Conservation (phyloP, 1,140 invertebrate genomes). For the Tetragonula clypearis region DNA sequence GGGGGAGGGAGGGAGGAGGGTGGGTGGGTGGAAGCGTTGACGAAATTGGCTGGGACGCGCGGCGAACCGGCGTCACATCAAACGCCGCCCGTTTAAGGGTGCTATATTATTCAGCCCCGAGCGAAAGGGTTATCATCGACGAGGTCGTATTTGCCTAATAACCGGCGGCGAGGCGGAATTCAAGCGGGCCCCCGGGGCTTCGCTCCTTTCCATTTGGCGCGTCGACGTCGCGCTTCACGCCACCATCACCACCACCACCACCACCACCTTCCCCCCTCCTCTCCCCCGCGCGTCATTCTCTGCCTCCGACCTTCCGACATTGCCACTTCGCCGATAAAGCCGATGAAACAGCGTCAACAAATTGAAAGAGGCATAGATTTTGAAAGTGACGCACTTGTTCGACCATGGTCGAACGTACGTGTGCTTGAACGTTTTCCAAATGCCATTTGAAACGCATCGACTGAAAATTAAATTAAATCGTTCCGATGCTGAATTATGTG, state of each 20-base stretch:
- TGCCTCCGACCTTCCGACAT: neutral
- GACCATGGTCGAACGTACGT: too few species aligned
- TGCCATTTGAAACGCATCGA: too few species aligned
- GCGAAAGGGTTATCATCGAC: conserved; percentile 74
- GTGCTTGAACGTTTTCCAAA: too few species aligned
- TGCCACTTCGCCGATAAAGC: neutral
- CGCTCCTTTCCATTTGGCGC: conserved; percentile 49
- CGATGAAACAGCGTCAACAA: neutral
- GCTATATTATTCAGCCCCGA: conserved; percentile 71
- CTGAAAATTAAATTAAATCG: too few species aligned
- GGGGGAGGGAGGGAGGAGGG: neutral
- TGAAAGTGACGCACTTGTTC: too few species aligned
- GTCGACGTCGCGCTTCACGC: conserved; percentile 26
- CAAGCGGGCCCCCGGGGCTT: conserved; percentile 64
- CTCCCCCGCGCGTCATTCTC: neutral
- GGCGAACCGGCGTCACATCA: conserved; percentile 73
- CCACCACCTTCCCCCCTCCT: too few species aligned
- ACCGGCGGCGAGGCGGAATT: conserved; percentile 64
- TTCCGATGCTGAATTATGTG: too few species aligned
- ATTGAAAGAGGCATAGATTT: too few species aligned
- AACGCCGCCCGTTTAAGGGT: conserved; percentile 73
- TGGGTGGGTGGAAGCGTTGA: conserved; percentile 1
- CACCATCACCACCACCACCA: too few species aligned
- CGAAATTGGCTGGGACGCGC: conserved; percentile 71
- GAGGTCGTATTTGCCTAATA: conserved; percentile 76